Percentiles rank a stretch among this genome's conserved stretches.
Conservation (phyloP, 2,888 invertebrate genomes). For the Oscheius sp. region DNA sequence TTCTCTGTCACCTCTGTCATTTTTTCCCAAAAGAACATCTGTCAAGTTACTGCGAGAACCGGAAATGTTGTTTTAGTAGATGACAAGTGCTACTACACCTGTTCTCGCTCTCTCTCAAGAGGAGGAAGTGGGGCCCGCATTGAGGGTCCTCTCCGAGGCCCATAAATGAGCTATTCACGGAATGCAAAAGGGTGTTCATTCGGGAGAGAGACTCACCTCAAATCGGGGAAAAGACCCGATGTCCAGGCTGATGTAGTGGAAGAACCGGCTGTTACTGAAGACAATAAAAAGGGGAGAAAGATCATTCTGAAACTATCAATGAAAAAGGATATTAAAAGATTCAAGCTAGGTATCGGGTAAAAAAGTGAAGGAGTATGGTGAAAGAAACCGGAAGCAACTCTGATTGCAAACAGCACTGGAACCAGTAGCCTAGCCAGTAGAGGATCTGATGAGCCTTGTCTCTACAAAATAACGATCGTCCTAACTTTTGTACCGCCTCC, state of each 20-base stretch:
- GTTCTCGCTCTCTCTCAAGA: no score
- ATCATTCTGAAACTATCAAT: neutral
- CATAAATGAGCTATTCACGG: slow-evolving; percentile 1
- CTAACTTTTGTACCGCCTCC: no score
- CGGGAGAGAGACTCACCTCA: slow-evolving; percentile 18
- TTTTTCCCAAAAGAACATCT: slow-evolving; percentile 7
- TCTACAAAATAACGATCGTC: no score
- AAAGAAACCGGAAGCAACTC: no score
- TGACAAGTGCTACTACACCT: slow-evolving; percentile 8
- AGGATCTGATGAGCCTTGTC: no score
- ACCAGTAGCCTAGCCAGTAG: no score
- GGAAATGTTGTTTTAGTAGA: slow-evolving; percentile 1
- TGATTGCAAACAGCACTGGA: no score
- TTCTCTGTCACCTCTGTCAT: neutral
- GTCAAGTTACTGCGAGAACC: neutral
- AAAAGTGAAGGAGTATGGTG: slow-evolving; percentile 10
- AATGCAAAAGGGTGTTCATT: neutral
- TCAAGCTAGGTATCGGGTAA: neutral
- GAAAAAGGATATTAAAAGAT: neutral
- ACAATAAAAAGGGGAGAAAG: neutral
- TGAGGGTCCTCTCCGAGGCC: neutral
- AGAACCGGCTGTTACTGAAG: neutral
- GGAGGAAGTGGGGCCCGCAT: neutral
- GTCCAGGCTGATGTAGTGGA: slow-evolving; percentile 27
- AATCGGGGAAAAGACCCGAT: slow-evolving; percentile 32